Evolutionary conservation across 1,140 invertebrate species (phyloP).

Genomic region (Anoplophora glabripennis): DNA sequence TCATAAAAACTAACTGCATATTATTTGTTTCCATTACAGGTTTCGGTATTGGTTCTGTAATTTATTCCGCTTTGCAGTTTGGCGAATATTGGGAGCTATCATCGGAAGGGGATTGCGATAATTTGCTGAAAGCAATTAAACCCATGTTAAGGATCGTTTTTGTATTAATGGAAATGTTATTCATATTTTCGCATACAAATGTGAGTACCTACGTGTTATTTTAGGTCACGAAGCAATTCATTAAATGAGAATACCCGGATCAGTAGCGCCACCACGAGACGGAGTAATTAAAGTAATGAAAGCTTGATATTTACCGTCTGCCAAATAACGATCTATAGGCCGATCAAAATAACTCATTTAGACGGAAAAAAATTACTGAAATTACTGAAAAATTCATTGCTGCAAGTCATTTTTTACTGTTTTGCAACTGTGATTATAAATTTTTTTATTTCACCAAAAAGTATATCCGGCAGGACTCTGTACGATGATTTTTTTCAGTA

Average conservation of each 20-base stretch:
- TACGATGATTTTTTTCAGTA: too few species aligned
- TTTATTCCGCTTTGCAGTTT: constrained; percentile 66
- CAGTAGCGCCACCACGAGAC: not conserved
- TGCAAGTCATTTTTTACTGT: too few species aligned
- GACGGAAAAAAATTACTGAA: too few species aligned
- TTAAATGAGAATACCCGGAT: not conserved
- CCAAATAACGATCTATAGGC: too few species aligned
- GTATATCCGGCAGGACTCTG: too few species aligned
- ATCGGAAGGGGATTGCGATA: constrained; percentile 51
- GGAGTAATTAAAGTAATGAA: not conserved
- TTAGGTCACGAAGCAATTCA: not conserved
- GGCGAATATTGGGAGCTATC: constrained; percentile 62
- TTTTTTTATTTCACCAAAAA: too few species aligned
- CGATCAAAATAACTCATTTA: too few species aligned
- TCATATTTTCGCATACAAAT: constrained; percentile 66
- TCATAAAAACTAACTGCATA: not conserved
- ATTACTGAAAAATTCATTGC: too few species aligned
- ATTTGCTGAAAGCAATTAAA: constrained; percentile 57
- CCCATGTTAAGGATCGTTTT: constrained; percentile 59
- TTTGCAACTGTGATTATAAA: too few species aligned
- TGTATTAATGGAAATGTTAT: constrained; percentile 64
- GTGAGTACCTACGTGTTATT: constrained; percentile 47
- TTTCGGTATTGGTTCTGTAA: constrained; percentile 67
- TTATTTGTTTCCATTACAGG: constrained; percentile 48
- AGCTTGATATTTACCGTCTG: too few species aligned